Conservation (phyloP, 2,888 invertebrate species). For the Pediacus dermestoides region DNA sequence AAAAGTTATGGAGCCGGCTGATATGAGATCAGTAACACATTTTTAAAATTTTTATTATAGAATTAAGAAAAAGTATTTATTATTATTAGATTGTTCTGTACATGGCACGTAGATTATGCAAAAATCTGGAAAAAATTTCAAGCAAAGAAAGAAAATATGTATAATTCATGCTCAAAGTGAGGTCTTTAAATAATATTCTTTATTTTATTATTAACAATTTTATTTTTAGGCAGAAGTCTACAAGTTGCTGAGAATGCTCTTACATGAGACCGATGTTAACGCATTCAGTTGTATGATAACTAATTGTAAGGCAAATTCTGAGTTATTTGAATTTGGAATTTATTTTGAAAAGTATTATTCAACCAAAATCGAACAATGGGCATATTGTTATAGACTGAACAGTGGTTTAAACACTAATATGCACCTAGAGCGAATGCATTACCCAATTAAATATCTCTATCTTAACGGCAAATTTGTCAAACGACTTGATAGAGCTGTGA, state of each 20-base stretch:
- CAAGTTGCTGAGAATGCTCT: neutral
- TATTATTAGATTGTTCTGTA: no score
- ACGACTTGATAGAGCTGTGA: conserved; percentile 21
- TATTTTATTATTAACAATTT: no score
- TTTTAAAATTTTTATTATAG: no score
- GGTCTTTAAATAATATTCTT: no score
- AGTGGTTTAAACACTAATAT: conserved; percentile 14
- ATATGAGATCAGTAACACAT: neutral
- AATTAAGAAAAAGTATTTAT: no score
- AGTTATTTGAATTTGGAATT: conserved; percentile 1
- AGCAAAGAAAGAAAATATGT: no score
- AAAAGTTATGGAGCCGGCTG: conserved; percentile 13
- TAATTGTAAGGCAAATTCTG: neutral
- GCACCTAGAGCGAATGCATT: conserved; percentile 23
- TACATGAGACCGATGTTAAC: neutral
- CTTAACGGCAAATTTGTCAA: conserved; percentile 22
- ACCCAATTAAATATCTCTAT: conserved; percentile 22
- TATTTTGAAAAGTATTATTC: conserved; percentile 1
- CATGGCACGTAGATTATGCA: no score
- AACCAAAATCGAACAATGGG: no score
- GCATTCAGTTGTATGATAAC: neutral
- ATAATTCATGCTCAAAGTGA: no score
- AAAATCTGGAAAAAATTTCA: no score
- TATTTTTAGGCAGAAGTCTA: neutral
- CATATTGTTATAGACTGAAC: conserved; percentile 14